Percentiles rank a stretch among this genome's conserved stretches.
Evolutionary conservation across 2,888 invertebrate species (phyloP).

Genomic region (Leistus spinibarbis): DNA sequence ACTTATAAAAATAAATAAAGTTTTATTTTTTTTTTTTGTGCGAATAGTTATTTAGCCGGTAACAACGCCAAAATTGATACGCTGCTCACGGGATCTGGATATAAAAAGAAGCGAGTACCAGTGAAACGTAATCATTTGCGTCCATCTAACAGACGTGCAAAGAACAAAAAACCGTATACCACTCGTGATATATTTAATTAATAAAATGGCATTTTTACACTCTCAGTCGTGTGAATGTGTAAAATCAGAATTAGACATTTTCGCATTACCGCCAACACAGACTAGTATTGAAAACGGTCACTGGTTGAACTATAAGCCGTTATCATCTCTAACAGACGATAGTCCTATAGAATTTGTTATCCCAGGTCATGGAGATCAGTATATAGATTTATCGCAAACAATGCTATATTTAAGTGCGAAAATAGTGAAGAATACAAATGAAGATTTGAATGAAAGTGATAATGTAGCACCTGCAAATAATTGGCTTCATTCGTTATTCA

Average conservation of each 20-base stretch:
- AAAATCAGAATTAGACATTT: constrained; percentile 44
- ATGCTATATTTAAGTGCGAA: constrained; percentile 42
- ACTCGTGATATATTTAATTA: constrained; percentile 39
- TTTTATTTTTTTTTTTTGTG: no score
- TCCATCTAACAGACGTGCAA: neutral
- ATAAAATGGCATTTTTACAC: no score
- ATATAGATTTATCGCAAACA: constrained; percentile 44
- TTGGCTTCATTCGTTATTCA: constrained; percentile 43
- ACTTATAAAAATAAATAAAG: no score
- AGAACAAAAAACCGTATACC: neutral
- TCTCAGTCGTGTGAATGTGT: constrained; percentile 42
- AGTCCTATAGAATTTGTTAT: constrained; percentile 45
- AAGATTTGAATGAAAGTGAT: neutral
- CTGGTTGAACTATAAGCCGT: constrained; percentile 45
- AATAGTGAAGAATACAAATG: constrained; percentile 33
- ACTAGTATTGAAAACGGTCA: constrained; percentile 43
- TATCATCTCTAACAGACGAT: constrained; percentile 44
- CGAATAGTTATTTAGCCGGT: no score
- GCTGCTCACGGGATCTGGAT: neutral
- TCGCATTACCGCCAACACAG: constrained; percentile 45
- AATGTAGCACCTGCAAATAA: constrained; percentile 44
- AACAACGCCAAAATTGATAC: neutral
- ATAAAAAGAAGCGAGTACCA: neutral
- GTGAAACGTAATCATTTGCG: neutral
- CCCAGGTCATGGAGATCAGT: constrained; percentile 44